Conservation (phyloP, 2,797 vertebrate species). For the Onychomys arenicola region DNA sequence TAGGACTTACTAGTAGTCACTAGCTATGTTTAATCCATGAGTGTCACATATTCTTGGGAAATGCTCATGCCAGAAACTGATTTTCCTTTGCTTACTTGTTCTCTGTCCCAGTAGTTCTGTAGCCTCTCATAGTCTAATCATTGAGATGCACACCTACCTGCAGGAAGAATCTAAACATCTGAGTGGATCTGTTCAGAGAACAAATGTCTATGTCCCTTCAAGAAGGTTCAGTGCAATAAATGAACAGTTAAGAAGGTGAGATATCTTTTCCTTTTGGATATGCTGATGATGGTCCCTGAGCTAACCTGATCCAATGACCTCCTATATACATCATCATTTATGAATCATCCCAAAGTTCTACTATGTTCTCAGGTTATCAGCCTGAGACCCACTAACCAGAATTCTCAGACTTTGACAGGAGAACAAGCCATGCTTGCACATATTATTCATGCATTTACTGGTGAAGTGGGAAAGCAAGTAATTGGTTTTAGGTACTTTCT, state of each 20-base stretch:
- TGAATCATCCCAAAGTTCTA: not conserved
- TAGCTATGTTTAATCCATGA: not conserved
- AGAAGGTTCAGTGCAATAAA: not conserved
- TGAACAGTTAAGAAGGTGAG: not conserved
- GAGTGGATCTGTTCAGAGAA: not conserved
- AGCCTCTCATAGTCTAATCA: constrained; percentile 29
- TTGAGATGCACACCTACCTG: constrained; percentile 34
- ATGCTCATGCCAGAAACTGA: not conserved
- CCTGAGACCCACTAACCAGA: not conserved
- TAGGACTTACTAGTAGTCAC: not conserved
- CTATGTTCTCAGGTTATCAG: not conserved
- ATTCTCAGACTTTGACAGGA: not conserved
- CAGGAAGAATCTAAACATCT: not conserved
- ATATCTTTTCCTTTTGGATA: not conserved
- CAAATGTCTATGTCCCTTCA: not conserved
- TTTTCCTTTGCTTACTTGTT: constrained; percentile 46
- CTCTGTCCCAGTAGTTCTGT: not conserved
- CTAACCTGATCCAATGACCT: not conserved
- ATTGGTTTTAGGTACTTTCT: not conserved
- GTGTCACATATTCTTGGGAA: not conserved
- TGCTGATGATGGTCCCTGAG: not conserved
- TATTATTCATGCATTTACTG: not conserved
- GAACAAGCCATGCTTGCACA: not conserved
- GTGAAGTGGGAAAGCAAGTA: not conserved
- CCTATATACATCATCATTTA: not conserved